Base-by-base conservation (phyloP, 2,113 vertebrate species). In the Caretta caretta region DNA sequence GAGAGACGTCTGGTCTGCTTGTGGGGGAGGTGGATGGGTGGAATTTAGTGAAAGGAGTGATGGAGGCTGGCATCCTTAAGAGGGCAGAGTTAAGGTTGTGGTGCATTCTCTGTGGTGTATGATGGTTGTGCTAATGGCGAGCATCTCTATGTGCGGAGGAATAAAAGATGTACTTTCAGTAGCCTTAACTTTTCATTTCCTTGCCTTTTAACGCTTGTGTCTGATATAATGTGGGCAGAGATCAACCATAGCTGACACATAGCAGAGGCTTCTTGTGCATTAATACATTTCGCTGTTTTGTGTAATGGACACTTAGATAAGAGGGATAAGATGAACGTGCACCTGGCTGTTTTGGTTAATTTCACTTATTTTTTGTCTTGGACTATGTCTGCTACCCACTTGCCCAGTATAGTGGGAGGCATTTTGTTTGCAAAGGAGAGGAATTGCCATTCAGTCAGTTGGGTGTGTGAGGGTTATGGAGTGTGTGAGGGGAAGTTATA, bases 71-170 rank as follows among this genome's bases (percentile, higher is more conserved):
- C 10, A 38, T 81, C 65, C 54, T 22, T 78, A 16, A 14, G 9
- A 25, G 22, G 11, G 8, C 42, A 25, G 62, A 20, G 35, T n/a
- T 69, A 57, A 50, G 0, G 1, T 13, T 17, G 69, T 25, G 0
- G 0, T 54, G 54, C 6, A 54, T 57, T 82, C 31, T 9, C n/a
- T 7, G 31, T 17, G 9, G 11, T 27, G 2, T 0, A 3, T 38
- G 59, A 13, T 29, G n/a, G 14, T 56, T 27, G 31, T 12, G 53
- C 24, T 16, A 35, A 17, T 24, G 83, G 11, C 24, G 53, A 14
- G 0, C 42, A 10, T 8, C 35, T 56, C 3, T 8, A 72, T 86
- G 10, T 80, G 35, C 6, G 20, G 13, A 54, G 20, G 16, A 20
- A 81, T 35, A 81, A 81, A 53, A 51, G 17, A 80, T n/a, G 22